Evolutionary conservation across 1,140 invertebrate species (phyloP), one percentile per base, ranked within the genome.

Genomic region (Apis cerana): DNA sequence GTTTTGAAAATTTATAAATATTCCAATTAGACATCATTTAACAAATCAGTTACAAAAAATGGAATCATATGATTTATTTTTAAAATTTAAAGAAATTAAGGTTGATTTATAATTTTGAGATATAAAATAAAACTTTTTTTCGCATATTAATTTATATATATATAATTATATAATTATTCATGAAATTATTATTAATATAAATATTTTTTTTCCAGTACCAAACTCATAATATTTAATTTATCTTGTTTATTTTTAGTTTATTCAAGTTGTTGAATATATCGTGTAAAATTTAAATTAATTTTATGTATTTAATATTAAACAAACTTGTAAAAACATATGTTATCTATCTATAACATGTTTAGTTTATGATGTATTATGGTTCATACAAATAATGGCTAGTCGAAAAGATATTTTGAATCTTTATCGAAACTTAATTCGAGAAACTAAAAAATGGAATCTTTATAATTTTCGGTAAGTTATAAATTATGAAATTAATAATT

Each of bases 371-470:
- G 8, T 7, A 43, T 72, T 48, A 4, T 52, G 33, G 5, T 43
- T 43, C 5, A 7, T 43, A 43, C 33, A 78, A 85, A 90, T 59
- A 64, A 94, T 94, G 93, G 85, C 86, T 76, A 59, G 54, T 83
- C 90, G 88, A 43, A 59, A 81, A 69, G 77, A 71, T 48, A 79
- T 93, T 81, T 80, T 94, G 54, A 82, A 65, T n/a, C 93, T 94
- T 75, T 95, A 95, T 72, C 91, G 92, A 77, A 91, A 91, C 89
- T 89, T 94, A 85, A 90, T 94, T 65, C 90, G 91, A 83, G 94
- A 94, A 90, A 92, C 93, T 67, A 92, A 93, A 80, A 94, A 94
- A 89, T 95, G 94, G 93, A 87, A 86, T 74, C 87, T 91, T 5
- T 95, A 95, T 59, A 94, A 94, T 89, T 94, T 91, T 75, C 93